Conservation (phyloP, 1,140 invertebrate genomes). For the Homalodisca vitripennis region DNA sequence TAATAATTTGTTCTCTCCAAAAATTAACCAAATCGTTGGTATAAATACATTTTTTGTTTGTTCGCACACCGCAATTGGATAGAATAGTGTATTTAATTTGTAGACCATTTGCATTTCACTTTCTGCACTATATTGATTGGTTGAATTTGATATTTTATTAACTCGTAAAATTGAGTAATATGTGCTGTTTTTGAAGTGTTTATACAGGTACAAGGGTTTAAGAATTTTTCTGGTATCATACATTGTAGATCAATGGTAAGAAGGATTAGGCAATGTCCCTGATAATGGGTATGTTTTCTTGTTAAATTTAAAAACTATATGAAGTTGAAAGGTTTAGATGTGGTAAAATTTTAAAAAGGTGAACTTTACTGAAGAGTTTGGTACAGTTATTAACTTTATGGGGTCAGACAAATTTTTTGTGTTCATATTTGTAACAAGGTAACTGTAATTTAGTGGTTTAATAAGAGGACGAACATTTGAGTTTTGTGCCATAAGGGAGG, state of each 20-base stretch:
- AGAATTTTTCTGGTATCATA: conserved; percentile 30
- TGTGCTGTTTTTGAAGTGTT: conserved; percentile 32
- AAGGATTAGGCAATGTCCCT: conserved; percentile 22
- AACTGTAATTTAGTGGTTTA: too few species aligned
- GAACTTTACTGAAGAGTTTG: neutral
- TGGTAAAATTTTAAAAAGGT: neutral
- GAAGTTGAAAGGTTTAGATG: neutral
- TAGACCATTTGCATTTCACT: too few species aligned
- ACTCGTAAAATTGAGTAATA: too few species aligned
- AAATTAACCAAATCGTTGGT: too few species aligned
- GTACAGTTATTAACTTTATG: neutral
- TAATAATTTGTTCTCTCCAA: too few species aligned
- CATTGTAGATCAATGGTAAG: conserved; percentile 28
- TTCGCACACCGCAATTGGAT: too few species aligned
- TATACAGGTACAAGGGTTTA: conserved; percentile 32
- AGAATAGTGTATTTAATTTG: too few species aligned
- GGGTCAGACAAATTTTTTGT: neutral
- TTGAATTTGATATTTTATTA: too few species aligned
- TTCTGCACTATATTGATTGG: too few species aligned
- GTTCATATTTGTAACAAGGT: neutral
- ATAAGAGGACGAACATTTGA: too few species aligned
- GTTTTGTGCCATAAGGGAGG: too few species aligned
- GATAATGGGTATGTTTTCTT: neutral
- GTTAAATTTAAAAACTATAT: neutral
- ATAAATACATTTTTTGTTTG: too few species aligned